Base-by-base conservation (phyloP, 1,140 invertebrate genomes). In the Brachystomella parvula region DNA sequence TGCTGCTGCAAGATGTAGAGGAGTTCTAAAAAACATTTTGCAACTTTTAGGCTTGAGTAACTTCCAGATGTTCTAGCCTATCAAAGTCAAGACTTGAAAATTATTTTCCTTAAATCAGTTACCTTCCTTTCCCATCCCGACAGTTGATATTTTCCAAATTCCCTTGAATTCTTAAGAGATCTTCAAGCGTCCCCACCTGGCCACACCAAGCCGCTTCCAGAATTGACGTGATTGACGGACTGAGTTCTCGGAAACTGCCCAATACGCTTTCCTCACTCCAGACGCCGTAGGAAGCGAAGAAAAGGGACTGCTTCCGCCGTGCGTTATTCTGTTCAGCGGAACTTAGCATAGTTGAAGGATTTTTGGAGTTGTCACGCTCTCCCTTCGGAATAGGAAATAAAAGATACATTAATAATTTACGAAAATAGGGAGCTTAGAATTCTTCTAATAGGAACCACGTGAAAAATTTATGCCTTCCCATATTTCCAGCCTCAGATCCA, bases 201-300 rank as follows among this genome's bases (percentile, higher is more conserved):
- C 71, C 71, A 31, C 31, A 59, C 68, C 68, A 70, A 24, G 71
- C 68, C 2, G 68, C 71, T 47, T 73, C 71, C 24, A 73, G 59
- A n/a, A 73, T 39, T 9, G 53, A 47, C 1, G 35, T 33, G 12
- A 62, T 35, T 0, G 32, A 28, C 24, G 71, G 68, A 39, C 66
- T 66, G 44, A 73, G 26, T 29, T 73, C 64, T 26, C 63, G 59
- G 53, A 70, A 73, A 30, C 68, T 65, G 30, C 64, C 47, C 12
- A 63, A 15, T 2, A 73, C 49, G 30, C 39, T 66, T n/a, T 66
- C 68, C 44, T 73, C 71, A 60, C 47, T 73, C 71, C 71, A 73
- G 15, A 33, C 53, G 39, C 67, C 68, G 47, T 65, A 67, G 2
- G 68, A 70, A 3, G 60, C 21, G 32, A 70, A 73, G 31, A 73